Evolutionary conservation across 2,888 invertebrate species (phyloP).

Genomic region (Drosophila koepferae): DNA sequence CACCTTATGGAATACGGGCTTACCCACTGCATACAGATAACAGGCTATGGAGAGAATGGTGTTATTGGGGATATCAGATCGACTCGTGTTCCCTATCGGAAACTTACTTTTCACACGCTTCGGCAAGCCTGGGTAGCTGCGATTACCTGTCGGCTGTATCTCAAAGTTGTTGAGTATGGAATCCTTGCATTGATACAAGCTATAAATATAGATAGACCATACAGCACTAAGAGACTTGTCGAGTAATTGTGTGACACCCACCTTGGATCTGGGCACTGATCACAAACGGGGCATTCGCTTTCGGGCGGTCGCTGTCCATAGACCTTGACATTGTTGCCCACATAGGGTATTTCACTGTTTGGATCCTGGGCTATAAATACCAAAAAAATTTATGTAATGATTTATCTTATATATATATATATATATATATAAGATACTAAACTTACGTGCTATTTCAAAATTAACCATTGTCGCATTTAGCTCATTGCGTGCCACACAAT

Average conservation of each 20-base stretch:
- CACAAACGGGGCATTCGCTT: constrained; percentile 88
- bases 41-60: constrained; percentile 88
- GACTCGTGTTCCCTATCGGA: not conserved
- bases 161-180: constrained; percentile 87
- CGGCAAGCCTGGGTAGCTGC: constrained; percentile 87
- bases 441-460: constrained; percentile 89
- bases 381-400: too few species aligned
- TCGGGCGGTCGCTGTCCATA: constrained; percentile 88
- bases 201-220: constrained; percentile 37
- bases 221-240: not conserved
- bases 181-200: constrained; percentile 87
- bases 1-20: constrained; percentile 94
- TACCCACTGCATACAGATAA: constrained; percentile 95
- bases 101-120: constrained; percentile 83
- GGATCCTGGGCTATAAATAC: constrained; percentile 85
- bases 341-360: constrained; percentile 86
- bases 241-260: constrained; percentile 54
- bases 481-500: constrained; percentile 94
- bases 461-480: constrained; percentile 92
- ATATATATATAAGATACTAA: rapidly evolving
- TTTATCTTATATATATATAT: too few species aligned
- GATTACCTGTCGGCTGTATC: constrained; percentile 87
- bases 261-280: constrained; percentile 87
- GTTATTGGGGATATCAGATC: not conserved
- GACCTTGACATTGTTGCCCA: constrained; percentile 84